phyloP scores from a whole-genome alignment of 35 echinoderm and acorn worm genomes.

The Lytechinus variegatus region DNA sequence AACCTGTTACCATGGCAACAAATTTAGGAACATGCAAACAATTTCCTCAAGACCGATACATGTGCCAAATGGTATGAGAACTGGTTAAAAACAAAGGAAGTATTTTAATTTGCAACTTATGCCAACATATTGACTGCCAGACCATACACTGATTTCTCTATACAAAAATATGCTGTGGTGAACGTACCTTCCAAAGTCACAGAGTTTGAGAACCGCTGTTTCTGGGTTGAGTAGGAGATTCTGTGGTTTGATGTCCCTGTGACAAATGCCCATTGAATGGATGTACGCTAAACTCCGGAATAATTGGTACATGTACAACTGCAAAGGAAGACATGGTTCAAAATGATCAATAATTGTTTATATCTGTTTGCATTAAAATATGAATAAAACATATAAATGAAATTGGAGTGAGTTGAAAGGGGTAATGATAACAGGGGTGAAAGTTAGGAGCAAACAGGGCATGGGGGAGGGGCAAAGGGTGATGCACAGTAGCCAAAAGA shows the following conservation, averaged over 20 bases:
- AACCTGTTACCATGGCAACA: too few species aligned
- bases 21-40: too few species aligned
- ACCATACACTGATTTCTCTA: too few species aligned
- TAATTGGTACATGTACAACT: conserved; percentile 99
- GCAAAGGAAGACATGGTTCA: conserved; percentile 53
- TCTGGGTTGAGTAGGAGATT: conserved; percentile 96
- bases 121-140: too few species aligned
- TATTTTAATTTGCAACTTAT: too few species aligned
- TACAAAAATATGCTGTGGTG: neutral
- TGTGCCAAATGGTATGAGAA: too few species aligned
- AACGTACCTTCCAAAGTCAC: conserved; percentile 98
- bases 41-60: too few species aligned
- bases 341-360: neutral
- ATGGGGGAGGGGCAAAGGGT: neutral
- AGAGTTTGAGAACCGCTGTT: conserved; percentile 92
- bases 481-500: neutral
- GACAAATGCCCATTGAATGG: conserved; percentile 98
- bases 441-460: neutral
- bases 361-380: neutral
- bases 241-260: conserved; percentile 97
- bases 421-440: neutral
- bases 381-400: neutral
- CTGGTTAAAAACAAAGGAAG: too few species aligned
- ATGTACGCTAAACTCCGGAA: conserved; percentile 99
- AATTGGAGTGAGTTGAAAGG: too few species aligned